Evolutionary conservation across 2,113 vertebrate species (phyloP).

Genomic region (Solenodon paradoxus): DNA sequence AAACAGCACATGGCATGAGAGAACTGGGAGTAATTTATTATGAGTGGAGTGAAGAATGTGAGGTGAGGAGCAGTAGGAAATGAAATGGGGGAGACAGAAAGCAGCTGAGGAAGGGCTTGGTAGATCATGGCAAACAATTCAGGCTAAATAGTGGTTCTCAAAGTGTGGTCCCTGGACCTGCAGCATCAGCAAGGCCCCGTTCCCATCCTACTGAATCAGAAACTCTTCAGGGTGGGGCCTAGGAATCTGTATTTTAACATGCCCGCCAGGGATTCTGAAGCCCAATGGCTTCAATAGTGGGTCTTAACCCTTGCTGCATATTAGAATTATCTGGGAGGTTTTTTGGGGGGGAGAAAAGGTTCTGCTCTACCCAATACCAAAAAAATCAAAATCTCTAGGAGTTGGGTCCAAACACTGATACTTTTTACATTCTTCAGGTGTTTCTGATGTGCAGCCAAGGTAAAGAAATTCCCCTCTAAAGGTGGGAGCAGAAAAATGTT

Average conservation of each 20-base stretch:
- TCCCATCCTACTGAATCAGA: not conserved
- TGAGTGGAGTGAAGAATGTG: not conserved
- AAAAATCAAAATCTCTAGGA: not conserved
- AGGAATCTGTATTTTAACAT: slow-evolving; percentile 15
- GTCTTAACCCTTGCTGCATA: not conserved
- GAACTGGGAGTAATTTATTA: not conserved
- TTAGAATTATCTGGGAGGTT: not conserved
- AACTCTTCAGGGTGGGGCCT: not conserved
- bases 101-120: not conserved
- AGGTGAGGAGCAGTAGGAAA: slow-evolving; percentile 6
- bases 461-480: slow-evolving; percentile 6
- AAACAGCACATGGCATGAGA: not conserved
- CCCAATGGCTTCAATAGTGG: not conserved
- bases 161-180: not conserved
- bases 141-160: not conserved
- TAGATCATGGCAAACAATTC: not conserved
- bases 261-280: not conserved
- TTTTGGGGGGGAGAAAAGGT: not conserved
- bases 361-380: not conserved
- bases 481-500: not conserved
- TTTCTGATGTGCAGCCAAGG: not conserved
- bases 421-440: not conserved
- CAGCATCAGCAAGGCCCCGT: not conserved
- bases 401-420: not conserved
- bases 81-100: not conserved